Conservation (phyloP, 2,113 vertebrate species). For the Miniopterus natalensis region DNA sequence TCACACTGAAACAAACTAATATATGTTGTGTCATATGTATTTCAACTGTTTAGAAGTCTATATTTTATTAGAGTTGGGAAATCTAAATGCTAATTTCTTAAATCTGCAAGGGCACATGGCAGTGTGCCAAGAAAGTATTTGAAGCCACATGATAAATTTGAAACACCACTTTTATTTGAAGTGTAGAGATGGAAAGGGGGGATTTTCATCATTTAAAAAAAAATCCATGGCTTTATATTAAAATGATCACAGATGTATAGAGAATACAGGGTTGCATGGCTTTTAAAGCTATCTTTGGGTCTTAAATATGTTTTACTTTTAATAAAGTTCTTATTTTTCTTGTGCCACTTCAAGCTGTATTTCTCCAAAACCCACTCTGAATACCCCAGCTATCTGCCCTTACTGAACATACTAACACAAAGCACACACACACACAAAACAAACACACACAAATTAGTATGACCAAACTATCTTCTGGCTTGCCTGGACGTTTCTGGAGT, state of each 20-base stretch:
- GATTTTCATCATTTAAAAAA: neutral
- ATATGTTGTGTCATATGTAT: neutral
- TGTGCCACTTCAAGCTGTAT: neutral
- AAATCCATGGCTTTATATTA: neutral
- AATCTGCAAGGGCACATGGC: neutral
- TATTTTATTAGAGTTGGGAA: slow-evolving; percentile 25
- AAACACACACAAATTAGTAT: neutral
- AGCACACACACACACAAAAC: neutral
- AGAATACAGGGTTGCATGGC: neutral
- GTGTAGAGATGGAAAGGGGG: neutral
- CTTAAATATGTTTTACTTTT: slow-evolving; percentile 7
- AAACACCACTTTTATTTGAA: neutral
- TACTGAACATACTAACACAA: neutral
- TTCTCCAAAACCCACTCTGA: neutral
- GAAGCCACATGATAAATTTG: neutral
- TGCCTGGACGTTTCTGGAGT: neutral
- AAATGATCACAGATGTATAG: neutral
- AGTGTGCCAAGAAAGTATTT: neutral
- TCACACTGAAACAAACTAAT: neutral
- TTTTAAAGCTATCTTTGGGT: neutral
- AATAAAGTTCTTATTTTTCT: slow-evolving; percentile 9
- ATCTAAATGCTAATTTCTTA: neutral
- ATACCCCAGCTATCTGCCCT: neutral
- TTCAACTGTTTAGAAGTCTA: neutral
- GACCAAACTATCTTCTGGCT: neutral